Conservation (phyloP, 2,797 vertebrate species). For the Rhabdophis nuchalis region DNA sequence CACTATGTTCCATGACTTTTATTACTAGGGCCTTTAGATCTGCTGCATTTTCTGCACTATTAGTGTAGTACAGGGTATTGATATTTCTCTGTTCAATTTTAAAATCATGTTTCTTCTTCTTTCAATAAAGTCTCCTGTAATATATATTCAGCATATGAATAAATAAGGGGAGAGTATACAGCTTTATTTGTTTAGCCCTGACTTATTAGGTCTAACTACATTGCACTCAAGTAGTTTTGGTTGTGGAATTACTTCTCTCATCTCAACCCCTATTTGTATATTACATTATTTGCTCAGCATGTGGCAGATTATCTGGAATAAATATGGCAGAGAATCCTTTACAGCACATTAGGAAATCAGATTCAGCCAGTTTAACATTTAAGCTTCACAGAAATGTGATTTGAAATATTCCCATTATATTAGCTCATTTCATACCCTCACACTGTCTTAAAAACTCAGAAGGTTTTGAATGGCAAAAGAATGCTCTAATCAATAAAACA, state of each 20-base stretch:
- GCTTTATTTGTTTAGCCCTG: neutral
- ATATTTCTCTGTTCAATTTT: neutral
- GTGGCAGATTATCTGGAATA: conserved; percentile 21
- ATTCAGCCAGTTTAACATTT: conserved; percentile 11
- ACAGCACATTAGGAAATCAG: conserved; percentile 30
- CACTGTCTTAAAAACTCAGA: conserved; percentile 5
- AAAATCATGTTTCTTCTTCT: neutral
- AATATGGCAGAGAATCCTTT: conserved; percentile 7
- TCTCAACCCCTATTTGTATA: neutral
- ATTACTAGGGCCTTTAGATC: neutral
- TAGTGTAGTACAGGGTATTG: neutral
- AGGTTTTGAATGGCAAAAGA: neutral
- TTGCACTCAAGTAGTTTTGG: conserved; percentile 11
- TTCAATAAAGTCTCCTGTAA: neutral
- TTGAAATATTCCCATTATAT: neutral
- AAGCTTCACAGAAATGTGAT: conserved; percentile 7
- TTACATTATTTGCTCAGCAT: neutral
- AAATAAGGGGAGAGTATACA: neutral
- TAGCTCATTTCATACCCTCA: neutral
- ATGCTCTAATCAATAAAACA: neutral
- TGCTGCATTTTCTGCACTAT: neutral
- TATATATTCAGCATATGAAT: neutral
- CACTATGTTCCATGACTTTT: neutral
- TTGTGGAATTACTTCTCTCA: neutral
- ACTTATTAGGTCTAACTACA: neutral